Evolutionary conservation across 92 coral and sea anemone species (phyloP).

Genomic region (Phenganax marumi): DNA sequence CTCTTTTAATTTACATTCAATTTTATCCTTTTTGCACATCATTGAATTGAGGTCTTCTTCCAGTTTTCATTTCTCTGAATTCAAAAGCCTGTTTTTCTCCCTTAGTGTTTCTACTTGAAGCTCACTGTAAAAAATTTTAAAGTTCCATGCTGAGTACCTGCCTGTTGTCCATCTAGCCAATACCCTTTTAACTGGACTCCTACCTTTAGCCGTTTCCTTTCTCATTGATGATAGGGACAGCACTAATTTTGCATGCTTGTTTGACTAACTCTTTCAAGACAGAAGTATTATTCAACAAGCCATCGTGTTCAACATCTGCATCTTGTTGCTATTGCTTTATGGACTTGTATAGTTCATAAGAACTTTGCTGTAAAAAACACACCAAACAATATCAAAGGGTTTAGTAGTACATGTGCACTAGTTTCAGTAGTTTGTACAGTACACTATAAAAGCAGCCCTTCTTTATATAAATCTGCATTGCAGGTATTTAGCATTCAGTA

Average conservation of each 20-base stretch:
- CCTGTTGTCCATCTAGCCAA: conserved; percentile 23
- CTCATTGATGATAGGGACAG: conserved; percentile 19
- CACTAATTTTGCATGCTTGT: conserved; percentile 19
- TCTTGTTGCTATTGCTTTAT: background rate
- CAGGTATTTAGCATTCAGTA: background rate
- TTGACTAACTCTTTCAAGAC: conserved; percentile 5
- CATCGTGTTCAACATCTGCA: background rate
- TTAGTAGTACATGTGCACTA: background rate
- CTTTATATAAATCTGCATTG: background rate
- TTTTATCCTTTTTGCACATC: conserved; percentile 37
- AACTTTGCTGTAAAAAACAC: conserved; percentile 7
- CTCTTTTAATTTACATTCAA: conserved; percentile 35
- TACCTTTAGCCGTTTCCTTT: conserved; percentile 36
- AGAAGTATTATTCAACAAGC: background rate
- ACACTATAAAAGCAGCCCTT: background rate
- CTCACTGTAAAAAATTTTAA: conserved; percentile 26
- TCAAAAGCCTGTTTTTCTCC: background rate
- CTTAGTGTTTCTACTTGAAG: background rate
- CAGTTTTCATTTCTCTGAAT: conserved; percentile 30
- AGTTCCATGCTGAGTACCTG: conserved; percentile 36
- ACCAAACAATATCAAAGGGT: background rate
- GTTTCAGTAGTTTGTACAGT: background rate
- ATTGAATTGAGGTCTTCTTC: conserved; percentile 21
- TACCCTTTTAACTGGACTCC: conserved; percentile 5
- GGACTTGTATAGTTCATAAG: conserved; percentile 27